These are phyloP conservation scores for Babylonia areolata DNA, from an alignment of 1,140 invertebrate species.

Conservation along the genomic window DNA sequence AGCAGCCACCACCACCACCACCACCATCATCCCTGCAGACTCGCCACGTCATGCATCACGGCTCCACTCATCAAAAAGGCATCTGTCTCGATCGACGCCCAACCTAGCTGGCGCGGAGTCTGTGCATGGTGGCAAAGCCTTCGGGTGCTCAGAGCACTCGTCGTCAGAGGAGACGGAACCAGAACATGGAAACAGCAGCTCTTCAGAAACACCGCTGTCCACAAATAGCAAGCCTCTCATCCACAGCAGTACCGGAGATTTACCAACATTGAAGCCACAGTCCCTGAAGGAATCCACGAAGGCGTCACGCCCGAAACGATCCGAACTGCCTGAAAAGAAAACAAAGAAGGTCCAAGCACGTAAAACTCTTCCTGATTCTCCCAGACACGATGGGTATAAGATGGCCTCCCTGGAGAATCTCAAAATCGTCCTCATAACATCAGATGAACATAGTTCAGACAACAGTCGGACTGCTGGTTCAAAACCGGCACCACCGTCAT, in stretches of 20 bases:
- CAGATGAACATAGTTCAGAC: background rate
- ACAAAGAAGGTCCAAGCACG: background rate
- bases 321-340: background rate
- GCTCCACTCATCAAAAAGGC: background rate
- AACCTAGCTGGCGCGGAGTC: background rate
- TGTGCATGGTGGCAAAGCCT: too few species aligned
- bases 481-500: background rate
- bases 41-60: background rate
- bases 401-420: slow-evolving; percentile 3
- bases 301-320: background rate
- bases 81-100: background rate
- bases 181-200: background rate
- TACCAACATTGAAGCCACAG: background rate
- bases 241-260: background rate
- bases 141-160: background rate
- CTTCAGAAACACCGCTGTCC: background rate
- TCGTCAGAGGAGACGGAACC: background rate
- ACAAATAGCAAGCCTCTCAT: background rate
- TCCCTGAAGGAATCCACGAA: background rate
- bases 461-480: background rate
- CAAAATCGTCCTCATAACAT: background rate
- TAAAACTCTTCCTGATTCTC: background rate
- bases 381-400: background rate
- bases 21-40: background rate
- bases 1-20: background rate